Base-by-base conservation (phyloP, 2,797 vertebrate species). In the Crocodylus rhombifer region DNA sequence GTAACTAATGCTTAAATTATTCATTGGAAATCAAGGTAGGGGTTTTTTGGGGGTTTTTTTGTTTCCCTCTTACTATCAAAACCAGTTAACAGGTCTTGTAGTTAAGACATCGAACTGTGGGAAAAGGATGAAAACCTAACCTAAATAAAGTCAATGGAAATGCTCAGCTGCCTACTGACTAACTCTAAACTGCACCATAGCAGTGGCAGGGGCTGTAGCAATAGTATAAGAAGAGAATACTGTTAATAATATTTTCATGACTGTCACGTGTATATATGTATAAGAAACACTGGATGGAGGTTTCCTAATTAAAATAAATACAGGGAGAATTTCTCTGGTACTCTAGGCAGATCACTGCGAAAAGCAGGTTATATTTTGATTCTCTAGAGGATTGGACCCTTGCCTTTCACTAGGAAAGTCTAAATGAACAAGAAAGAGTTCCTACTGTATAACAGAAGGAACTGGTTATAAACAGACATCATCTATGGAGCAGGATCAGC, bases 241-340 rank as follows among this genome's bases (percentile, higher is more conserved):
- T 42, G 56, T 26, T 21, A 18, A 13, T 12, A 8, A 74, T 10
- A 4, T 14, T 80, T 51, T 4, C 5, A 0, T 30, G 56, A 28
- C 15, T 62, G 6, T 1, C 3, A 14, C 28, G 17, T 14, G 0
- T 55, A 16, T 4, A 20, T 14, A 6, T 21, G 79, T 13, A 21
- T 17, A 3, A n/a, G 23, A 26, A 80, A 64, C 65, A 25, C 57
- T 0, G 3, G 28, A 26, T 3, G 3, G 8, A 4, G 26, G 28
- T 6, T 57, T 30, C 14, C 36, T 21, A 25, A 20, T 82, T 13
- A 77, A 26, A 80, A 86, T 57, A 2, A 36, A 4, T 20, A 6
- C 16, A 4, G 85, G 80, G 2, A 25, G 85, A 80, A 20, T 57
- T 21, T 28, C 16, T 0, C 0, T 3, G 12, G 30, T 16, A 74